Conservation (phyloP, 92 coral and sea anemone species). For the Epizoanthus illoricatus region DNA sequence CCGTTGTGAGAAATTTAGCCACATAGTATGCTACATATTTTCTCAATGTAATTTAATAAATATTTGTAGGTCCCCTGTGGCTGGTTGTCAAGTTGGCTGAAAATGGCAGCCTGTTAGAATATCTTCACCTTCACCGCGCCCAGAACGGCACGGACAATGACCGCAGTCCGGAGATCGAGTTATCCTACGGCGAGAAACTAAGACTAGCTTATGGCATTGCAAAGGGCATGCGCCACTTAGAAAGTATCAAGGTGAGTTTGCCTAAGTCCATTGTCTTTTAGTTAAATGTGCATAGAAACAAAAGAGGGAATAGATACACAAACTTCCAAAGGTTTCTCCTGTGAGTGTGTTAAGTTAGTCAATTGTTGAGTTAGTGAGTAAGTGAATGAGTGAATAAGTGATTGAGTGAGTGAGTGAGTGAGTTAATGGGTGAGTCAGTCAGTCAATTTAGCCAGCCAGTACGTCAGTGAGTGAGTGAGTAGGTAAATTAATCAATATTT, state of each 20-base stretch:
- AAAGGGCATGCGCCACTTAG: conserved; percentile 30
- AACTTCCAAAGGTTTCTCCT: background rate
- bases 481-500: too few species aligned
- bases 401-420: too few species aligned
- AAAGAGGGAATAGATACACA: background rate
- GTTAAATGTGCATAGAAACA: background rate
- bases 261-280: background rate
- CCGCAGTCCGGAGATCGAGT: conserved; percentile 12
- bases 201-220: conserved; percentile 30
- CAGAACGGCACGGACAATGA: background rate
- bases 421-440: too few species aligned
- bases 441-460: too few species aligned
- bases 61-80: conserved; percentile 29
- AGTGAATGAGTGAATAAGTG: too few species aligned
- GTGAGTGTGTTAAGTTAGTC: too few species aligned
- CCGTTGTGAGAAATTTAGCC: too few species aligned
- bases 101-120: conserved; percentile 26
- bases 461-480: too few species aligned
- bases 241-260: conserved; percentile 22
- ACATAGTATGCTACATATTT: too few species aligned
- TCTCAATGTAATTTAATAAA: too few species aligned
- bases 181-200: conserved; percentile 22
- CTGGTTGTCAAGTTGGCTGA: conserved; percentile 29
- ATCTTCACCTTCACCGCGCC: conserved; percentile 20
- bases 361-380: too few species aligned